Evolutionary conservation across 1,140 invertebrate species (phyloP).

Genomic region (Microplitis demolitor): DNA sequence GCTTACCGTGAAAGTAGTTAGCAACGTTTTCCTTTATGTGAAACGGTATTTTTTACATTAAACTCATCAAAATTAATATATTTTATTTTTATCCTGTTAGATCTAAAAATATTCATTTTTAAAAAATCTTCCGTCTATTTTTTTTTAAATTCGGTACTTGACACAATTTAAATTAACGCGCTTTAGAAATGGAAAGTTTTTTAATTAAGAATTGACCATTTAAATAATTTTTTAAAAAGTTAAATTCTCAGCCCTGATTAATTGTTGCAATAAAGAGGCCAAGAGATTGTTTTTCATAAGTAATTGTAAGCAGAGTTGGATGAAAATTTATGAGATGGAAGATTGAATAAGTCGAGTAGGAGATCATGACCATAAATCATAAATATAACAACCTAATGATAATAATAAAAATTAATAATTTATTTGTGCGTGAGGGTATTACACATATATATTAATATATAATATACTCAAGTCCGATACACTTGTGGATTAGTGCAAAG

Average conservation of each 20-base stretch:
- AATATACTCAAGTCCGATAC: background rate
- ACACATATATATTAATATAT: background rate
- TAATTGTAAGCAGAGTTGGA: background rate
- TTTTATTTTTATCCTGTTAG: background rate
- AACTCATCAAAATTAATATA: no score
- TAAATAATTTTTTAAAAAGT: background rate
- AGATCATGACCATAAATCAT: background rate
- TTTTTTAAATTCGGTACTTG: no score
- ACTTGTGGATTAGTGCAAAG: slow-evolving; percentile 34
- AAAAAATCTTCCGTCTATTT: no score
- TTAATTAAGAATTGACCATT: no score
- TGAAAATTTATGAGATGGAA: background rate
- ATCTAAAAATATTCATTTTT: background rate
- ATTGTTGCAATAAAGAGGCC: background rate
- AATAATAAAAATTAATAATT: background rate
- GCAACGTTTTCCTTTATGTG: background rate
- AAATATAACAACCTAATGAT: background rate
- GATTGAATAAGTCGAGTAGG: background rate
- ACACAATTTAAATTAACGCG: no score
- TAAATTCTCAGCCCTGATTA: no score
- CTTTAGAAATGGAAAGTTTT: no score
- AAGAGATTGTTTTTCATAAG: background rate
- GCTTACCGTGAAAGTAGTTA: slow-evolving; percentile 3
- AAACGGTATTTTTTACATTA: background rate
- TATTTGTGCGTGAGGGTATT: slow-evolving; percentile 15